phyloP scores from a whole-genome alignment of 2,797 vertebrate genomes.

The Cyprinodon diabolis region DNA sequence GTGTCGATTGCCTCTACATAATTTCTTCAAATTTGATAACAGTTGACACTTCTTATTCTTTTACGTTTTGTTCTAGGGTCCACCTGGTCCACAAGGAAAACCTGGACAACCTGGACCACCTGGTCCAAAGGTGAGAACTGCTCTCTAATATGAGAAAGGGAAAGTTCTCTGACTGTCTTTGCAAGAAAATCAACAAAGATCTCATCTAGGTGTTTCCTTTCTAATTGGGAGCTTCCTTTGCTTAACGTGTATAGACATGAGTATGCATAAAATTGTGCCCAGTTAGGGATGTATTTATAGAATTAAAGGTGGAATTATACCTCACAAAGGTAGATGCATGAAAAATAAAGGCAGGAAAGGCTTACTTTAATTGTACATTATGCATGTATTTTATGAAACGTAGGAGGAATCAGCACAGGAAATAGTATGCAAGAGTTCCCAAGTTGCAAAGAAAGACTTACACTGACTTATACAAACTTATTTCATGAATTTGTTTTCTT shows the following conservation, averaged over 20 bases:
- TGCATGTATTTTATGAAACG: background rate
- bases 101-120: slow-evolving; percentile 89
- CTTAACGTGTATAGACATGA: background rate
- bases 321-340: background rate
- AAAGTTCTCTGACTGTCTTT: background rate
- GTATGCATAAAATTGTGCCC: background rate
- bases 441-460: background rate
- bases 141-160: background rate
- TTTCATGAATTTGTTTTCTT: background rate
- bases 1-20: background rate
- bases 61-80: slow-evolving; percentile 81
- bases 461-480: background rate
- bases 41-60: slow-evolving; percentile 7
- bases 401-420: background rate
- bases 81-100: slow-evolving; percentile 90
- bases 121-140: slow-evolving; percentile 89
- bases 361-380: background rate
- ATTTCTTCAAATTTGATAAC: background rate
- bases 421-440: background rate
- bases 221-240: background rate
- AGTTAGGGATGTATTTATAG: background rate
- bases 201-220: background rate
- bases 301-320: background rate
- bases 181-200: background rate
- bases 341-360: background rate